A percentile compares a stretch with the other conserved stretches of the same genome.
Evolutionary conservation across 1,140 invertebrate genomes (phyloP).

Genomic region (Dendroctonus valens): DNA sequence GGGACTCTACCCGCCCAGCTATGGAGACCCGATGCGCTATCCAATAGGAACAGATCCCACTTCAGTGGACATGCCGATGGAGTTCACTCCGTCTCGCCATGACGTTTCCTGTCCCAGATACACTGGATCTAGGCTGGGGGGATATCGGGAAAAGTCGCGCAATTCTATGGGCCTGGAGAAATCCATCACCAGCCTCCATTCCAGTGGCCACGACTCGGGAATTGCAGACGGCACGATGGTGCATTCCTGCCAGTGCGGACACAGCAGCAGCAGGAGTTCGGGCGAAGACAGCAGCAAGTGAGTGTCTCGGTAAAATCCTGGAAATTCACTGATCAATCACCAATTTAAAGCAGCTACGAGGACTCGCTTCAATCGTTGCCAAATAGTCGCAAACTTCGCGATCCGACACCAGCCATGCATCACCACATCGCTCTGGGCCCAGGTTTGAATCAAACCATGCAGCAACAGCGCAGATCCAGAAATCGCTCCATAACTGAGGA

Average conservation of each 20-base stretch:
- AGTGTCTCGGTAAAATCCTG: conserved; percentile 25
- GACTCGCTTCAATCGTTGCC: conserved; percentile 40
- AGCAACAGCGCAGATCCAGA: conserved; percentile 33
- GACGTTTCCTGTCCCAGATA: conserved; percentile 42
- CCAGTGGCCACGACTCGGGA: conserved; percentile 76
- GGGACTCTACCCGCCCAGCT: conserved; percentile 41
- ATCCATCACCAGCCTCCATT: conserved; percentile 72
- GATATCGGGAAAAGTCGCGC: conserved; percentile 38
- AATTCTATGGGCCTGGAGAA: conserved; percentile 56
- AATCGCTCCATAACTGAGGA: conserved; percentile 41
- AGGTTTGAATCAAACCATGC: conserved; percentile 7
- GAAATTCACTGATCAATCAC: neutral
- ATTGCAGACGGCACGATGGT: conserved; percentile 57
- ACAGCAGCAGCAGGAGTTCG: conserved; percentile 64
- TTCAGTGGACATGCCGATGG: conserved; percentile 31
- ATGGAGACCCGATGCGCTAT: conserved; percentile 43
- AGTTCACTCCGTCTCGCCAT: conserved; percentile 38
- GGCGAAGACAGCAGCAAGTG: conserved; percentile 68
- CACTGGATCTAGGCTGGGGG: conserved; percentile 17
- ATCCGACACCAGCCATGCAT: conserved; percentile 28
- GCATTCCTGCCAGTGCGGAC: conserved; percentile 62
- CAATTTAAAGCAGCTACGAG: conserved; percentile 34
- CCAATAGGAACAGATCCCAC: conserved; percentile 34
- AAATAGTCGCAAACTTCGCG: conserved; percentile 27
- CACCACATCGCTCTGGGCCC: conserved; percentile 29